phyloP scores from a whole-genome alignment of 2,113 vertebrate species.

The Tinamus guttatus region DNA sequence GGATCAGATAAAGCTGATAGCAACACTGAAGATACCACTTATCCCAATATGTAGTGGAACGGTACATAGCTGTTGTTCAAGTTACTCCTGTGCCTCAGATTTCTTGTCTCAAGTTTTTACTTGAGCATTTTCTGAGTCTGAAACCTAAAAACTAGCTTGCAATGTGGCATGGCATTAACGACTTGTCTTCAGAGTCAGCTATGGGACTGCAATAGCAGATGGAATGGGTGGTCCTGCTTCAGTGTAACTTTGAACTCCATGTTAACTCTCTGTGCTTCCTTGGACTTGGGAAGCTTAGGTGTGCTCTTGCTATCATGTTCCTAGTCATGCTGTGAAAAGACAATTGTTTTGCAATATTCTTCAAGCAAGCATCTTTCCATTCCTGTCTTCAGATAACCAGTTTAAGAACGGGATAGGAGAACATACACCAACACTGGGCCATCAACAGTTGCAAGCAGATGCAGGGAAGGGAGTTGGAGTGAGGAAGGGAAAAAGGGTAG shows the following conservation, averaged over 20 bases:
- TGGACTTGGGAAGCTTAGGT: not conserved
- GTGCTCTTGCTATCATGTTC: not conserved
- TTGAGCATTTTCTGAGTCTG: constrained; percentile 35
- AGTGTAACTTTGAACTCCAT: not conserved
- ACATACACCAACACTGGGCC: not conserved
- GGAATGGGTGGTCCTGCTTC: not conserved
- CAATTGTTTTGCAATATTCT: not conserved
- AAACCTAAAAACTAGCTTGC: not conserved
- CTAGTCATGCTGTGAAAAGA: not conserved
- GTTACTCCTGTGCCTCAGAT: constrained; percentile 46
- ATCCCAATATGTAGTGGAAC: constrained; percentile 60
- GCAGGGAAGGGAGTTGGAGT: not conserved
- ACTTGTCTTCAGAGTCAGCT: not conserved
- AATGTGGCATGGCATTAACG: not conserved
- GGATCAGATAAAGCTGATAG: constrained; percentile 34
- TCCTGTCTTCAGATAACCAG: not conserved
- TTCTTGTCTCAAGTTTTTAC: constrained; percentile 26
- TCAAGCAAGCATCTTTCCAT: not conserved
- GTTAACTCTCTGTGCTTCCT: not conserved
- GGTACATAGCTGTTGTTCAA: not conserved
- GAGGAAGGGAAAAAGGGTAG: not conserved
- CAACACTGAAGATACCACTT: constrained; percentile 40
- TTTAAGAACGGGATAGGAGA: not conserved
- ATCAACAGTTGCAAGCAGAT: not conserved
- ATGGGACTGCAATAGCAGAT: not conserved